Evolutionary conservation across 37 sponge, comb jelly and placozoan species (phyloP).

Genomic region (Ianthella basta): DNA sequence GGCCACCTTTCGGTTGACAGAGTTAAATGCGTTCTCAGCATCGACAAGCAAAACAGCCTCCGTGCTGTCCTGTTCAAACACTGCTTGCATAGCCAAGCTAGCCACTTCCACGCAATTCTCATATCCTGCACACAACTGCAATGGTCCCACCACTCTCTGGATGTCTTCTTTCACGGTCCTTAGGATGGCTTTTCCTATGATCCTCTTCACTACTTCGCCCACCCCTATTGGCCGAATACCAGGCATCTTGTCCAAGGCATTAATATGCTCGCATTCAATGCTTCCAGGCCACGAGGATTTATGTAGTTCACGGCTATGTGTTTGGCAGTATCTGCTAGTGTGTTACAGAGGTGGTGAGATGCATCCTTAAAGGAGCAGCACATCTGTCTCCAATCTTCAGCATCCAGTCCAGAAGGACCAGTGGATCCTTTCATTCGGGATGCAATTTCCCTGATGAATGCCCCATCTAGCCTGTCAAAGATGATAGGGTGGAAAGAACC

Average conservation of each 20-base stretch:
- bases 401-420: constrained; percentile 7
- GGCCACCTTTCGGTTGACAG: neutral
- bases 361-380: constrained; percentile 22
- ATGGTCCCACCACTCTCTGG: neutral
- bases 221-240: neutral
- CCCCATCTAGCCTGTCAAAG: neutral
- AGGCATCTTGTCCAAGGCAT: constrained; percentile 15
- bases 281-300: constrained; percentile 8
- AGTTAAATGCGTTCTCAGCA: constrained; percentile 17
- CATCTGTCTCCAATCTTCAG: constrained; percentile 27
- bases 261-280: constrained; percentile 4
- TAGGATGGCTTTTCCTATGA: neutral
- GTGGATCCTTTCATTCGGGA: neutral
- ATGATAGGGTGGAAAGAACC: constrained; percentile 21
- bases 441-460: neutral
- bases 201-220: neutral
- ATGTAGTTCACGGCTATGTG: neutral
- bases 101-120: constrained; percentile 20
- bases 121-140: constrained; percentile 13
- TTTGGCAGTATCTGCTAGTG: constrained; percentile 8
- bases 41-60: neutral
- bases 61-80: neutral
- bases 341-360: neutral
- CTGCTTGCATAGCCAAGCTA: neutral
- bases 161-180: constrained; percentile 16